Evolutionary conservation across 2,113 vertebrate genomes (phyloP).

Genomic region (Rostratula benghalensis): DNA sequence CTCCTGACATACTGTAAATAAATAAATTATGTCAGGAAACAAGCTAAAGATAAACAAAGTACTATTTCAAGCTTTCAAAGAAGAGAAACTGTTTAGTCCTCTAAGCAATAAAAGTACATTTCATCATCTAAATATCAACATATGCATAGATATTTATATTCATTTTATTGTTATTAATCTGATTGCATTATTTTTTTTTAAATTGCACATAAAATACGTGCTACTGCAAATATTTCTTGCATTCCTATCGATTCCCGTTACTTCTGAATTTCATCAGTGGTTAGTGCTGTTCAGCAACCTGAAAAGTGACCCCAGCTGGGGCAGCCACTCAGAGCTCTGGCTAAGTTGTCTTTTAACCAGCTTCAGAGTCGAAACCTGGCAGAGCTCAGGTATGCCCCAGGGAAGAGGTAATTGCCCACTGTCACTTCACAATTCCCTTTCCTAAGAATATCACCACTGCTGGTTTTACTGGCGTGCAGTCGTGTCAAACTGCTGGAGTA

Average conservation of each 20-base stretch:
- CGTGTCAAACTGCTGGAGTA: background rate
- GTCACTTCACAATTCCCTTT: background rate
- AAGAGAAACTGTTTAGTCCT: background rate
- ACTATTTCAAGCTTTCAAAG: background rate
- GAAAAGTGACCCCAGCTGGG: background rate
- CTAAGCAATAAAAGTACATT: background rate
- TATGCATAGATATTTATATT: background rate
- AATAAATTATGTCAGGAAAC: conserved; percentile 7
- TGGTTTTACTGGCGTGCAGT: background rate
- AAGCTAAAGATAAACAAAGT: background rate
- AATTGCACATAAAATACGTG: background rate
- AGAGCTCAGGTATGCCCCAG: background rate
- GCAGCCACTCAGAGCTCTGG: background rate
- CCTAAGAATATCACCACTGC: background rate
- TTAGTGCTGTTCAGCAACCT: background rate
- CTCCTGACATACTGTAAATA: conserved; percentile 23
- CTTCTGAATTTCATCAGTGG: background rate
- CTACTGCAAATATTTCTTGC: background rate
- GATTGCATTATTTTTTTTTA: background rate
- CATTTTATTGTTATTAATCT: background rate
- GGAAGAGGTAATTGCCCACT: background rate
- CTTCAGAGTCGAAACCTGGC: background rate
- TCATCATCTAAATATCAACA: background rate
- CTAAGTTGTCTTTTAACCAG: background rate
- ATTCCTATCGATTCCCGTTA: background rate